Conservation (phyloP, 1,140 invertebrate genomes). For the Megathymus violae region DNA sequence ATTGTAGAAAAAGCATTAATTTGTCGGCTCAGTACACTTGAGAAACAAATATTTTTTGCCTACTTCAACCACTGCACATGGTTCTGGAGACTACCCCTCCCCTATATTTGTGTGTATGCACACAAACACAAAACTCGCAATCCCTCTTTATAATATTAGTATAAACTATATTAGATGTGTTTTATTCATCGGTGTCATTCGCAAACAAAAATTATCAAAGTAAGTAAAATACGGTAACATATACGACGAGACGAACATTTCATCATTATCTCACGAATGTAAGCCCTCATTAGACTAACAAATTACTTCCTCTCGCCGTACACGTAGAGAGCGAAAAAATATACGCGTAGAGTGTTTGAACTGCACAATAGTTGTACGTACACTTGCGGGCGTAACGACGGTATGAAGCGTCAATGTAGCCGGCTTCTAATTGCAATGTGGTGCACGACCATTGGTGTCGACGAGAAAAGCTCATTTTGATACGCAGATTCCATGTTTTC, state of each 20-base stretch:
- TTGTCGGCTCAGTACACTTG: too few relatives aligned
- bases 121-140: too few relatives aligned
- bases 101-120: too few relatives aligned
- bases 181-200: too few relatives aligned
- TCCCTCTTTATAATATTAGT: too few relatives aligned
- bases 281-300: constrained; percentile 22
- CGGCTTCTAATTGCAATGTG: constrained; percentile 13
- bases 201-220: background rate
- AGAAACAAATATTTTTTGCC: too few relatives aligned
- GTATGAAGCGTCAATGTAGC: constrained; percentile 14
- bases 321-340: constrained; percentile 18
- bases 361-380: constrained; percentile 28
- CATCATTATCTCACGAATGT: constrained; percentile 11
- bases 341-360: constrained; percentile 25
- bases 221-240: background rate
- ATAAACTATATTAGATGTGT: too few relatives aligned
- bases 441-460: background rate
- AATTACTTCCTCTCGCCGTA: constrained; percentile 26
- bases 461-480: too few relatives aligned
- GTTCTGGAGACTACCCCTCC: too few relatives aligned
- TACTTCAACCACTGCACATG: too few relatives aligned
- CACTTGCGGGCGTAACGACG: constrained; percentile 22
- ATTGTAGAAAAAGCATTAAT: too few relatives aligned
- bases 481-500: too few relatives aligned
- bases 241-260: background rate